A percentile compares a stretch with the other conserved stretches of the same genome.
These are phyloP conservation scores for Cheilosia variabilis DNA, from an alignment of 2,888 invertebrate species.

Conservation along the genomic window DNA sequence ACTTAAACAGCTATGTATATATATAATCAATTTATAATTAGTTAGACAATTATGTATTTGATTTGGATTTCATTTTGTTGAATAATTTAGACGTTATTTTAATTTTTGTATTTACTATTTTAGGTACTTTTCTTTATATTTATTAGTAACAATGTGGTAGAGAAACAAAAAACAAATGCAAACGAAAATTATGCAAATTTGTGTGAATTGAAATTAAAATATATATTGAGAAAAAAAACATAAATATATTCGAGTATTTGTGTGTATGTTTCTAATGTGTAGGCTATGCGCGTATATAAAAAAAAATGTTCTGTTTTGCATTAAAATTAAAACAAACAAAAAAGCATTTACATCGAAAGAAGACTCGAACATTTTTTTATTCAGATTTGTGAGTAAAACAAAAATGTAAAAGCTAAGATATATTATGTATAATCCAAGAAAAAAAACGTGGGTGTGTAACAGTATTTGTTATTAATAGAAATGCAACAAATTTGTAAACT, in stretches of 20 bases:
- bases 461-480: conserved; percentile 22
- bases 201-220: conserved; percentile 37
- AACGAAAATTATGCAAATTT: conserved; percentile 25
- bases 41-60: conserved; percentile 27
- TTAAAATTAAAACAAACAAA: background rate
- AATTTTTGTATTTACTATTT: conserved; percentile 50
- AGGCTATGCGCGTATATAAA: background rate
- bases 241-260: conserved; percentile 31
- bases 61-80: conserved; percentile 46
- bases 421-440: conserved; percentile 1
- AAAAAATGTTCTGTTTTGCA: too few species aligned
- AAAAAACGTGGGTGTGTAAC: background rate
- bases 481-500: conserved; percentile 27
- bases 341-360: background rate
- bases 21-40: conserved; percentile 19
- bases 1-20: conserved; percentile 31
- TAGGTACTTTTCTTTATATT: conserved; percentile 55
- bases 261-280: background rate
- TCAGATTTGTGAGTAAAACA: background rate
- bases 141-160: conserved; percentile 33
- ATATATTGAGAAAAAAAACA: conserved; percentile 13
- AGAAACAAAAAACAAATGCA: conserved; percentile 25
- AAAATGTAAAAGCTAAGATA: conserved; percentile 3
- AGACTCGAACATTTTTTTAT: too few species aligned
- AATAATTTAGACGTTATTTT: conserved; percentile 9